Evolutionary conservation across 2,888 invertebrate species (phyloP).

Genomic region (Metalampra italica): DNA sequence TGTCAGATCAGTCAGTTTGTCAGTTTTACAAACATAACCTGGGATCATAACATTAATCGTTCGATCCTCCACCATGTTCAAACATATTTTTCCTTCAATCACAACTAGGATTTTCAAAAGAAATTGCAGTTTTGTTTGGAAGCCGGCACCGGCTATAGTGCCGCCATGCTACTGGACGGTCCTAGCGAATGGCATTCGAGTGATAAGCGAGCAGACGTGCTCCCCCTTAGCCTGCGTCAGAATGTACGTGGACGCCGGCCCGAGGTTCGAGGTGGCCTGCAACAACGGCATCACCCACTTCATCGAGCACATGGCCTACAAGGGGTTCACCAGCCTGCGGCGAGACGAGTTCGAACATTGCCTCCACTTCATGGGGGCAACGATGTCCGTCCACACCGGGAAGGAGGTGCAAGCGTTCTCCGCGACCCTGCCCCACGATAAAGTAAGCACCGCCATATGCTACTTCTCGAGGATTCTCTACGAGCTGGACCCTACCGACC

Average conservation of each 20-base stretch:
- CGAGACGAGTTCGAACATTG: slow-evolving; percentile 25
- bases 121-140: background rate
- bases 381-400: slow-evolving; percentile 37
- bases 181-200: slow-evolving; percentile 45
- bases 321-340: slow-evolving; percentile 34
- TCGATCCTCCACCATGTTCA: too few relatives aligned
- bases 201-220: slow-evolving; percentile 40
- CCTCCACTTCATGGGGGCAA: slow-evolving; percentile 27
- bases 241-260: slow-evolving; percentile 44
- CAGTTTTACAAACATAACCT: too few relatives aligned
- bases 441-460: slow-evolving; percentile 21
- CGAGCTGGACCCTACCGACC: slow-evolving; percentile 31
- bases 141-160: background rate
- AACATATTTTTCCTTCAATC: too few relatives aligned
- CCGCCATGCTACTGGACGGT: slow-evolving; percentile 10
- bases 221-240: slow-evolving; percentile 30
- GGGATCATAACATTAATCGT: too few relatives aligned
- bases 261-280: slow-evolving; percentile 44
- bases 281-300: slow-evolving; percentile 58
- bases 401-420: slow-evolving; percentile 52
- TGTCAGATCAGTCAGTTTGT: too few relatives aligned
- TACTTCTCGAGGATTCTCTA: slow-evolving; percentile 34
- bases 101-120: background rate
- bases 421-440: slow-evolving; percentile 24
- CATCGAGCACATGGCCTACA: slow-evolving; percentile 56